Conservation (phyloP, 2,888 invertebrate genomes). For the Drosophila mayaguana region DNA sequence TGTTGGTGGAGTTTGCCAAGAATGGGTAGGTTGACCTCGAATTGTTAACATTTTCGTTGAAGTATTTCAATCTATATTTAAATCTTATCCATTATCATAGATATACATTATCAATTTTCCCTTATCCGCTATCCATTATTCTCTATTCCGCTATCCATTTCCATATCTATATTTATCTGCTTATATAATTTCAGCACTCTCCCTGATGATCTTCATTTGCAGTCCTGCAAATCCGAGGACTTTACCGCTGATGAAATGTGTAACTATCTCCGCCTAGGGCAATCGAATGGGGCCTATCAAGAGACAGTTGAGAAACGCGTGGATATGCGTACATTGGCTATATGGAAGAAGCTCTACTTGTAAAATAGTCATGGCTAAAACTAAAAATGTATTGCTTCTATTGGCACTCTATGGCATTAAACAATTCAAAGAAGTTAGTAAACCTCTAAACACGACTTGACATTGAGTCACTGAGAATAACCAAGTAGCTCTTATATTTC, state of each 20-base stretch:
- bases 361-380: slow-evolving; percentile 9
- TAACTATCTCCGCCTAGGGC: slow-evolving; percentile 74
- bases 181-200: slow-evolving; percentile 37
- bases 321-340: slow-evolving; percentile 34
- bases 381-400: too few species aligned
- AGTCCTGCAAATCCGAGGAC: slow-evolving; percentile 49
- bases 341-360: slow-evolving; percentile 56
- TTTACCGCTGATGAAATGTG: slow-evolving; percentile 67
- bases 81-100: too few species aligned
- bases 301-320: slow-evolving; percentile 38
- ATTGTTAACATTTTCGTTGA: not conserved
- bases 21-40: slow-evolving; percentile 83
- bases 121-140: not conserved
- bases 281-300: slow-evolving; percentile 43
- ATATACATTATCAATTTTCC: too few species aligned
- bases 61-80: not conserved
- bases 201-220: slow-evolving; percentile 15
- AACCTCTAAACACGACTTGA: too few species aligned
- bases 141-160: not conserved
- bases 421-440: too few species aligned
- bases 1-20: slow-evolving; percentile 85
- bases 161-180: not conserved
- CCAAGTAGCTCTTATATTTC: too few species aligned
- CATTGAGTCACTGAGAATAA: too few species aligned
- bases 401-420: too few species aligned